Evolutionary conservation across 35 echinoderm and acorn worm species (phyloP).

Genomic region (Stichopus chloronotus): DNA sequence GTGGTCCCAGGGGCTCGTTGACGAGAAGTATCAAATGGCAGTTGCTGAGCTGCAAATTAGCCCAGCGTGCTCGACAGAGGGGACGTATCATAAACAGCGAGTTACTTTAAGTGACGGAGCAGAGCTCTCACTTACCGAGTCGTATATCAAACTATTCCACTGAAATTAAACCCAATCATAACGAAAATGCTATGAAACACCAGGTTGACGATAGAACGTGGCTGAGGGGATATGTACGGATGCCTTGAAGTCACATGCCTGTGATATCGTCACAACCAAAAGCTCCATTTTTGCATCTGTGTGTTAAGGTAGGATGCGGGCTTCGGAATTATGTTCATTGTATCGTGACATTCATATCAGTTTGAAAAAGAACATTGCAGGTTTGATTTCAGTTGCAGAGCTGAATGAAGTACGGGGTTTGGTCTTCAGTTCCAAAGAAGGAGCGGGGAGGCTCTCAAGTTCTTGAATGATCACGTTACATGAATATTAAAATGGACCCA

Average conservation of each 20-base stretch:
- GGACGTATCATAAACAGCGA: slow-evolving; percentile 22
- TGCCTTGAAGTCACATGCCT: not conserved
- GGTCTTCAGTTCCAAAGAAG: too few relatives aligned
- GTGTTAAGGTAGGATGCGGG: too few relatives aligned
- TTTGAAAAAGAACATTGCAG: too few relatives aligned
- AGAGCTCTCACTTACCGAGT: slow-evolving; percentile 13
- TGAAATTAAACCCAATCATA: slow-evolving; percentile 53
- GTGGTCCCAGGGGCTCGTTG: slow-evolving; percentile 21
- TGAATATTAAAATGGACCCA: too few relatives aligned
- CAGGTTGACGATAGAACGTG: not conserved
- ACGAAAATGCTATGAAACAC: slow-evolving; percentile 36
- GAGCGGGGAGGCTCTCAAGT: too few relatives aligned
- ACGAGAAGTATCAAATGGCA: slow-evolving; percentile 8
- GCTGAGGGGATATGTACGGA: slow-evolving; percentile 3
- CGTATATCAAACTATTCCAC: slow-evolving; percentile 41
- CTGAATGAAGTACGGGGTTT: too few relatives aligned
- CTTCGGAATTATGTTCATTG: too few relatives aligned
- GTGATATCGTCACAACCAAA: too few relatives aligned
- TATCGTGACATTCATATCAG: too few relatives aligned
- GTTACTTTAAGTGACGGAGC: slow-evolving; percentile 41
- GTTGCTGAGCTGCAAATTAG: slow-evolving; percentile 38
- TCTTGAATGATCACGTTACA: too few relatives aligned
- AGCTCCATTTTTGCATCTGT: too few relatives aligned
- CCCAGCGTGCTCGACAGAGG: slow-evolving; percentile 12
- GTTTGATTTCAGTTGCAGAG: too few relatives aligned